phyloP scores from a whole-genome alignment of 2,888 invertebrate species.

The Apotomis betuletana region DNA sequence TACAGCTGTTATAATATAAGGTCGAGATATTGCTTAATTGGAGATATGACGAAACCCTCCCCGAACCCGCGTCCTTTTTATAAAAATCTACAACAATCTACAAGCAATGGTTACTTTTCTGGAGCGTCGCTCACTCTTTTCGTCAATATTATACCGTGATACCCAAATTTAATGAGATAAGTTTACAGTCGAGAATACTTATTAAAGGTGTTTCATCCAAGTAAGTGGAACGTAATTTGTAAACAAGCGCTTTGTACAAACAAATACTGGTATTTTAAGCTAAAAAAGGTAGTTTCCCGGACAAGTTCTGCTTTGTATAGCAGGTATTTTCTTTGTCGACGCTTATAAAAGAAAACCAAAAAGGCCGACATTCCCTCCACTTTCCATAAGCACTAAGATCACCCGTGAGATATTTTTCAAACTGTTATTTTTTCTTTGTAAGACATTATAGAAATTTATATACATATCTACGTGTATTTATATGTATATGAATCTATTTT shows the following conservation, averaged over 20 bases:
- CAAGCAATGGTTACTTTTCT: not conserved
- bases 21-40: too few relatives aligned
- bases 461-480: too few relatives aligned
- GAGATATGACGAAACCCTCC: too few relatives aligned
- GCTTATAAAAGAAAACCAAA: not conserved
- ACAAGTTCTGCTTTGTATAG: slow-evolving; percentile 3
- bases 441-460: too few relatives aligned
- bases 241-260: slow-evolving; percentile 19
- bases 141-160: slow-evolving; percentile 5
- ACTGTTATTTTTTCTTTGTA: too few relatives aligned
- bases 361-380: not conserved
- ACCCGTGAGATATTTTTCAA: not conserved
- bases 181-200: slow-evolving; percentile 12
- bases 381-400: not conserved
- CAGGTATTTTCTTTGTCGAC: not conserved
- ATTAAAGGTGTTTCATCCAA: not conserved
- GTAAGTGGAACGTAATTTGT: slow-evolving; percentile 9
- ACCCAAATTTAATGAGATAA: slow-evolving; percentile 24
- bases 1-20: too few relatives aligned
- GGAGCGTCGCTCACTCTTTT: not conserved
- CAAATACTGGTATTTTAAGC: slow-evolving; percentile 18
- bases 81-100: not conserved
- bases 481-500: too few relatives aligned
- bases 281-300: slow-evolving; percentile 3
- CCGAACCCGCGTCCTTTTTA: too few relatives aligned